phyloP scores from a whole-genome alignment of 2,113 vertebrate species.

The Enhydra lutris region DNA sequence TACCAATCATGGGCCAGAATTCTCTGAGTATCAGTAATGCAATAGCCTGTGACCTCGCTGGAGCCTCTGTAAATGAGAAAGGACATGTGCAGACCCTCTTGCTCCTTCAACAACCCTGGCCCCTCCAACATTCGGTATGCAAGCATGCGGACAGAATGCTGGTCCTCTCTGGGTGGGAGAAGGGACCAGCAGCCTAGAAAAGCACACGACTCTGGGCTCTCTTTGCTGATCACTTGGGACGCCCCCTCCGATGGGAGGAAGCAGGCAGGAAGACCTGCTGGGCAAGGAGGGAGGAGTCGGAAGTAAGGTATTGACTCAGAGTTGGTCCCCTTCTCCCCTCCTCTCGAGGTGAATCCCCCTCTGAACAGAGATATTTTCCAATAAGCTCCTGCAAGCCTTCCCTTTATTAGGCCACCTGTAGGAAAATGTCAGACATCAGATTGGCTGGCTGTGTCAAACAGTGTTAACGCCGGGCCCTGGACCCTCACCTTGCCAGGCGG shows the following conservation, averaged over 20 bases:
- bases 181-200: background rate
- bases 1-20: background rate
- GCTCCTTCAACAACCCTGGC: background rate
- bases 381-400: constrained; percentile 47
- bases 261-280: background rate
- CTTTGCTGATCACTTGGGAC: background rate
- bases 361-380: constrained; percentile 45
- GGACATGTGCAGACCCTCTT: fast-evolving
- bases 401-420: constrained; percentile 62
- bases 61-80: background rate
- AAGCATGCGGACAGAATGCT: background rate
- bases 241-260: background rate
- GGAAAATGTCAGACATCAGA: constrained; percentile 30
- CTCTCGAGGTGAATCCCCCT: background rate
- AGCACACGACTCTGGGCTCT: background rate
- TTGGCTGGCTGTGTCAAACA: constrained; percentile 4
- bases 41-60: background rate
- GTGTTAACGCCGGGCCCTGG: constrained; percentile 19
- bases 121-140: background rate
- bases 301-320: background rate
- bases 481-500: constrained; percentile 1
- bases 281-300: background rate
- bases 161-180: background rate
- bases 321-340: background rate
- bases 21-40: background rate